Percentiles rank a stretch among this genome's conserved stretches.
Evolutionary conservation across 2,888 invertebrate genomes (phyloP).

Genomic region (Argyra leucocephala): DNA sequence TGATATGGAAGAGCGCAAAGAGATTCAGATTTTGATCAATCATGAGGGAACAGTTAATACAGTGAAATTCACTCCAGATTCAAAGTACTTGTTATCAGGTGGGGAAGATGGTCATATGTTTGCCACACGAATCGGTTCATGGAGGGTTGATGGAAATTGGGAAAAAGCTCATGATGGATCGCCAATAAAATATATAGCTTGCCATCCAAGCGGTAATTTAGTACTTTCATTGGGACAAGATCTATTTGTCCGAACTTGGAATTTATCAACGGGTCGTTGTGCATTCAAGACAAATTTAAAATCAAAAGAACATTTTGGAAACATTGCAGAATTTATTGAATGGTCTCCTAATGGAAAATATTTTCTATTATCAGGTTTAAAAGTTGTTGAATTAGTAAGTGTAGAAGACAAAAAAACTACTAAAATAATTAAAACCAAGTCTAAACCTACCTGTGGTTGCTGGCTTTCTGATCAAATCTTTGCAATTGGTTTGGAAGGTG

Average conservation of each 20-base stretch:
- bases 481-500: constrained; percentile 65
- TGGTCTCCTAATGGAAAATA: constrained; percentile 71
- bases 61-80: constrained; percentile 64
- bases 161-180: constrained; percentile 71
- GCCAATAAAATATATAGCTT: constrained; percentile 61
- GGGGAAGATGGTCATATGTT: constrained; percentile 78
- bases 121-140: constrained; percentile 70
- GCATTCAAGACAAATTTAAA: constrained; percentile 83
- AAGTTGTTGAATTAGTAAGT: constrained; percentile 68
- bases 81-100: constrained; percentile 70
- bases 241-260: constrained; percentile 81
- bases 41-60: constrained; percentile 77
- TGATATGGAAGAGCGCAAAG: constrained; percentile 66
- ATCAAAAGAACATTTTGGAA: constrained; percentile 49
- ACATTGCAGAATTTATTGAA: constrained; percentile 43
- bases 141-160: constrained; percentile 78
- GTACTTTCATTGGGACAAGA: constrained; percentile 81
- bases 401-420: constrained; percentile 66
- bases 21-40: constrained; percentile 56
- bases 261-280: constrained; percentile 80
- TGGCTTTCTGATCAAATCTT: constrained; percentile 59
- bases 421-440: constrained; percentile 55
- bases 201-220: constrained; percentile 84
- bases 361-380: constrained; percentile 66
- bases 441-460: constrained; percentile 59